phyloP scores from a whole-genome alignment of 1,140 invertebrate genomes.

The Drosophila grimshawi region DNA sequence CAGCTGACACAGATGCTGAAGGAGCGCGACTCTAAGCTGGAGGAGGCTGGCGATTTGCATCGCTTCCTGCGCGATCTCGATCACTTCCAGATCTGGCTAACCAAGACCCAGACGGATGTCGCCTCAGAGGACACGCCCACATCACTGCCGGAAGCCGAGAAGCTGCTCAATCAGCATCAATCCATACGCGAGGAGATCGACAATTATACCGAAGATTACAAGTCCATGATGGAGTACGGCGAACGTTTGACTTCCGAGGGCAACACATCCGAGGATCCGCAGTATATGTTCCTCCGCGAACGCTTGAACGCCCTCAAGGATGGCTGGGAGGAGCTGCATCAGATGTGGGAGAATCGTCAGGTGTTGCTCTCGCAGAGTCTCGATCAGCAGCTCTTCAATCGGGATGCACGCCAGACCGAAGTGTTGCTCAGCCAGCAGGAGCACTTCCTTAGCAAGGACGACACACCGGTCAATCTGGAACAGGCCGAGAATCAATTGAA shows the following conservation, averaged over 20 bases:
- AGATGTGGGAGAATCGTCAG: constrained; percentile 99
- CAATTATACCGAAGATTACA: constrained; percentile 98
- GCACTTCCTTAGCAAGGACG: constrained; percentile 96
- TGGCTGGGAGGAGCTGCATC: constrained; percentile 99
- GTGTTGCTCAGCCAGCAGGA: constrained; percentile 99
- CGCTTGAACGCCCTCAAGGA: constrained; percentile 98
- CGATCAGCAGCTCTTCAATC: constrained; percentile 97
- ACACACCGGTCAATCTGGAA: constrained; percentile 96
- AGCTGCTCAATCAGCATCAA: constrained; percentile 97
- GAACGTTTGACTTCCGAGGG: constrained; percentile 89
- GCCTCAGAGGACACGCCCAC: constrained; percentile 99
- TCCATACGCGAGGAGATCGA: constrained; percentile 99
- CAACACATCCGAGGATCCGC: constrained; percentile 95
- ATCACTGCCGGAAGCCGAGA: constrained; percentile 98
- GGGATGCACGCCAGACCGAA: constrained; percentile 98
- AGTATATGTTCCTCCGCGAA: constrained; percentile 99
- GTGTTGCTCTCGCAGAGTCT: constrained; percentile 97
- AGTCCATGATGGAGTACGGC: constrained; percentile 99
- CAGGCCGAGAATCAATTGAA: constrained; percentile 99
- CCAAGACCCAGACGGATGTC: constrained; percentile 98
- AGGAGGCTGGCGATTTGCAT: constrained; percentile 99
- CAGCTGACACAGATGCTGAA: constrained; percentile 98
- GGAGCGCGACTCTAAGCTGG: constrained; percentile 98
- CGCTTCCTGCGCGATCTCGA: constrained; percentile 99
- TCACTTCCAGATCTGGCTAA: constrained; percentile 99